Evolutionary conservation across 2,888 invertebrate genomes (phyloP), one percentile per base, ranked within the genome.

Genomic region (Ornithoptera alexandrae): DNA sequence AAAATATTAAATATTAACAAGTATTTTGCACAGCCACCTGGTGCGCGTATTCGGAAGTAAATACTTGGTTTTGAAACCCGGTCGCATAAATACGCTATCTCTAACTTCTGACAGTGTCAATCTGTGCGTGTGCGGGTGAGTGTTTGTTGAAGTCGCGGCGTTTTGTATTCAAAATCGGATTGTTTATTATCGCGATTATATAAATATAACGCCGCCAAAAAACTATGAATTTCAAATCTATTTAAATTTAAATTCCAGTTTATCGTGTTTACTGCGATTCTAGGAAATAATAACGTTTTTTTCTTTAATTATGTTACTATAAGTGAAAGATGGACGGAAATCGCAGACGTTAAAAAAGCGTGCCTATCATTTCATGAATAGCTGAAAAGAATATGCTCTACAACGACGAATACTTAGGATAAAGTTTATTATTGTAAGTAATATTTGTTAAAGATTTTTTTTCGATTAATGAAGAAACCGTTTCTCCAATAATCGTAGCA

Each of bases 281-380:
- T 46, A 46, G 22, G 7, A 56, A 24, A 61, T 60, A 30, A 64
- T 64, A 42, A n/a, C 59, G 42, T n/a, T 4, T 67, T 12, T 59
- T 67, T 60, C 53, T 64, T 71, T 70, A 71, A 71, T 74, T 74
- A 72, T 74, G 70, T 72, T 73, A 74, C 69, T 72, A 78, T 76
- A 30, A 80, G 85, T 88, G 85, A 86, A 88, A 87, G 84, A 88
- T 86, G 84, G 78, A 82, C 81, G 80, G 79, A 85, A 84, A 85
- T 86, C 83, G 81, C 77, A 76, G 76, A 79, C 75, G 76, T 84
- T 79, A 78, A 81, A 84, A 78, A 84, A 82, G 78, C 78, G 81
- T 79, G 76, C 83, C 78, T 46, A 46, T 77, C 80, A 30, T 78
- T 81, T 80, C 74, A 82, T 74, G 78, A 76, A 78, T 79, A 81